These are phyloP conservation scores for Metalampra italica DNA, from an alignment of 2,888 invertebrate genomes.

Conservation along the genomic window DNA sequence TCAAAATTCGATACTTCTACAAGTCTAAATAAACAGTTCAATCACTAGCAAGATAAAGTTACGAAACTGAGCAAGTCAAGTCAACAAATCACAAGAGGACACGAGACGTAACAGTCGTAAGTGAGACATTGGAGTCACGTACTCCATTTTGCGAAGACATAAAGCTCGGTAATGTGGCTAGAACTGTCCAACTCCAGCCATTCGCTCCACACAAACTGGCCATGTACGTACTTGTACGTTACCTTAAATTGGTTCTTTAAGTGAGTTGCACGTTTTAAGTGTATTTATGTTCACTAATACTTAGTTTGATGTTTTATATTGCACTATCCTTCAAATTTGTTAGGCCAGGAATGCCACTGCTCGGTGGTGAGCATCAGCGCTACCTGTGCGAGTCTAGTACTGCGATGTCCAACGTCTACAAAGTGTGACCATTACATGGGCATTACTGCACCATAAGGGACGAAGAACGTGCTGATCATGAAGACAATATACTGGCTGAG, in stretches of 20 bases:
- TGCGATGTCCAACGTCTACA: background rate
- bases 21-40: too few species aligned
- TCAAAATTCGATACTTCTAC: too few species aligned
- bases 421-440: too few species aligned
- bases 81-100: slow-evolving; percentile 21
- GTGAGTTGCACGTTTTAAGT: slow-evolving; percentile 23
- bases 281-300: slow-evolving; percentile 1
- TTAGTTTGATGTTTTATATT: too few species aligned
- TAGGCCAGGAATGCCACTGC: too few species aligned
- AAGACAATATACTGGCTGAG: too few species aligned
- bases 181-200: slow-evolving; percentile 62
- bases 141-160: slow-evolving; percentile 53
- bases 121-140: slow-evolving; percentile 61
- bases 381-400: background rate
- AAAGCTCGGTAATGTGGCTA: slow-evolving; percentile 61
- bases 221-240: slow-evolving; percentile 11
- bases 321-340: too few species aligned
- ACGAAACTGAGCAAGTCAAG: slow-evolving; percentile 6
- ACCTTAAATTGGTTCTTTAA: slow-evolving; percentile 24
- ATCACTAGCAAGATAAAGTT: background rate
- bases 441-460: too few species aligned
- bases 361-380: too few species aligned
- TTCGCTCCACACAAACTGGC: slow-evolving; percentile 41
- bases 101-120: slow-evolving; percentile 34
- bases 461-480: too few species aligned